Conservation (phyloP, 2,888 invertebrate species). For the Lasius fuliginosus region DNA sequence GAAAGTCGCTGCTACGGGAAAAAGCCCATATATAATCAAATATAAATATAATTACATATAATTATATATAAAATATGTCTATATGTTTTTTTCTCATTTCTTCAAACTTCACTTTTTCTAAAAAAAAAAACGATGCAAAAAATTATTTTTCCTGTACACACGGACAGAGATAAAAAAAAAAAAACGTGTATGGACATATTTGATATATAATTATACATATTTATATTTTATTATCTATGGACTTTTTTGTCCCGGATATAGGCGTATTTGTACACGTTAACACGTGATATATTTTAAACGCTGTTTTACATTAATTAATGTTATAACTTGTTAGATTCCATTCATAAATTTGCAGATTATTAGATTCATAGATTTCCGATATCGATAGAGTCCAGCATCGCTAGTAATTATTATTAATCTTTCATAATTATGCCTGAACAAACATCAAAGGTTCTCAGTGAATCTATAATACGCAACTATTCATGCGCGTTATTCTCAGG, state of each 20-base stretch:
- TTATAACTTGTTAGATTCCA: not conserved
- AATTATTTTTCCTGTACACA: not conserved
- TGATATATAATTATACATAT: constrained; percentile 1
- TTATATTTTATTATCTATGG: not conserved
- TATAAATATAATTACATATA: not conserved
- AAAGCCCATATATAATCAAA: not conserved
- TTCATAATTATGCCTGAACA: not conserved
- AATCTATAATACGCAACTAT: not conserved
- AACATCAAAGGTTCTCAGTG: not conserved
- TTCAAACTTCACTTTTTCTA: not conserved
- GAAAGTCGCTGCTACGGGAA: not conserved
- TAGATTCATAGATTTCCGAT: not conserved
- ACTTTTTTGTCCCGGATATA: not conserved
- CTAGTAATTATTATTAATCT: not conserved
- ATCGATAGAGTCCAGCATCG: not conserved
- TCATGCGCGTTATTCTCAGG: not conserved
- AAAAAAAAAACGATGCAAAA: not conserved
- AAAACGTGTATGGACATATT: not conserved
- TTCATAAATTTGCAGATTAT: not conserved
- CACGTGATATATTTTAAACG: not conserved
- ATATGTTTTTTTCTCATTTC: not conserved
- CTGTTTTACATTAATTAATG: not conserved
- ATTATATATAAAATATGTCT: not conserved
- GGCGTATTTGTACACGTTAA: not conserved
- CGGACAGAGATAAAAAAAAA: not conserved